Percentiles rank a stretch among this genome's conserved stretches.
Evolutionary conservation across 1,140 invertebrate genomes (phyloP).

Genomic region (Geopemphigus sp.): DNA sequence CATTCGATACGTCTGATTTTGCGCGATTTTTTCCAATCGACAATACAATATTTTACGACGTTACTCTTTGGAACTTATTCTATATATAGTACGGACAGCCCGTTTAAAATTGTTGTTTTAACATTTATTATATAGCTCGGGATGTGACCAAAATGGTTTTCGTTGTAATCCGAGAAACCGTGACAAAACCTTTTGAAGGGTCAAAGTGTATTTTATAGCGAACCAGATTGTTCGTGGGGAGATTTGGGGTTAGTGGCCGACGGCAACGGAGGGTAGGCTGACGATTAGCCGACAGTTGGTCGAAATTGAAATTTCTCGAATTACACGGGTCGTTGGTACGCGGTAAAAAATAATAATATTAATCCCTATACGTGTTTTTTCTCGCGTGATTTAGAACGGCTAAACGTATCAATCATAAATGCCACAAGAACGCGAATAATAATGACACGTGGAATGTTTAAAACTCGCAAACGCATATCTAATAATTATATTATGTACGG

Average conservation of each 20-base stretch:
- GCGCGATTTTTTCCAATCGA: not conserved
- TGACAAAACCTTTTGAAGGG: constrained; percentile 46
- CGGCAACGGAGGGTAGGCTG: not conserved
- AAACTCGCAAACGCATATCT: no score
- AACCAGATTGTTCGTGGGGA: constrained; percentile 41
- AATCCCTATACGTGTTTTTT: constrained; percentile 18
- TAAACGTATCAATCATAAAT: constrained; percentile 27
- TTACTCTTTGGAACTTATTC: not conserved
- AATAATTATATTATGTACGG: no score
- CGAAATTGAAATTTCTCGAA: constrained; percentile 49
- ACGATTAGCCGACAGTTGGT: constrained; percentile 49
- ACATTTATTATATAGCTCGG: constrained; percentile 32
- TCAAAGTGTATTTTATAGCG: constrained; percentile 47
- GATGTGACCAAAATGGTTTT: constrained; percentile 46
- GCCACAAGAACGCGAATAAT: not conserved
- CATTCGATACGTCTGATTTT: not conserved
- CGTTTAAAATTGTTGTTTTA: constrained; percentile 45
- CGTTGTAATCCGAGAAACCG: constrained; percentile 47
- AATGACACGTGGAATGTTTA: not conserved
- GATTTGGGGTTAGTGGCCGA: not conserved
- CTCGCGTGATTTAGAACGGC: not conserved
- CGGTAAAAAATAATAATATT: constrained; percentile 44
- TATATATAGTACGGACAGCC: not conserved
- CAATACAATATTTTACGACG: not conserved
- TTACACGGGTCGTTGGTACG: constrained; percentile 45